Evolutionary conservation across 2,113 vertebrate species (phyloP), one percentile per base, ranked within the genome.

Genomic region (Lipophrys pholis): DNA sequence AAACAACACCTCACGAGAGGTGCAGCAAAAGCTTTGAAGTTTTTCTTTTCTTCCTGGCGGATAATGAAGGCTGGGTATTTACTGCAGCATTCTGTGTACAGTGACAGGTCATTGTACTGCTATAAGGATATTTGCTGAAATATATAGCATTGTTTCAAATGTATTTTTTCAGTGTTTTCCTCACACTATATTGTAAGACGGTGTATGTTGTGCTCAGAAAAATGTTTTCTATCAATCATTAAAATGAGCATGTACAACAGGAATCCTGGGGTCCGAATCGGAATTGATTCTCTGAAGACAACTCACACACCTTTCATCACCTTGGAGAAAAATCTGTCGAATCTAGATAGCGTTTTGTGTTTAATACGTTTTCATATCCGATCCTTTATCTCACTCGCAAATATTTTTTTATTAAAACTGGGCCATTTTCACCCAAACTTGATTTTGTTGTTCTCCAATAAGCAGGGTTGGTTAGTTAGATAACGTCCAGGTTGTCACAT

Each of bases 151-250:
- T 84, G 87, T 89, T 90, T 81, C 58, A 86, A 76, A 86, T 83
- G 69, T 85, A 88, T 85, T 86, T 90, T 91, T 94, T 94, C 92
- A 90, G 93, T 94, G 91, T 95, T 93, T 89, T 93, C 93, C 94
- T 95, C 95, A 95, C 93, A 71, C 90, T 94, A 93, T 96, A 95
- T 95, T 90, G 95, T 95, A 88, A 91, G 94, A 93, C 94, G 92
- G 93, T 96, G 87, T 96, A 94, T 95, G 95, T 96, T 96, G 95
- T 97, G 95, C 90, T 95, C 93, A 93, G 78, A 76, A 95, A 95
- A 93, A 95, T 95, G 95, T 97, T 93, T 97, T 96, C 94, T 96
- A 97, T 96, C 89, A 92, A 94, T 95, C 90, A 98, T 96, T 97
- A 98, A 98, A 98, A 89, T 92, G 89, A 92, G 95, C 96, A 97